A percentile compares a stretch with the other conserved stretches of the same genome.
Conservation (phyloP, 2,888 invertebrate species). For the Agrypnus murinus region DNA sequence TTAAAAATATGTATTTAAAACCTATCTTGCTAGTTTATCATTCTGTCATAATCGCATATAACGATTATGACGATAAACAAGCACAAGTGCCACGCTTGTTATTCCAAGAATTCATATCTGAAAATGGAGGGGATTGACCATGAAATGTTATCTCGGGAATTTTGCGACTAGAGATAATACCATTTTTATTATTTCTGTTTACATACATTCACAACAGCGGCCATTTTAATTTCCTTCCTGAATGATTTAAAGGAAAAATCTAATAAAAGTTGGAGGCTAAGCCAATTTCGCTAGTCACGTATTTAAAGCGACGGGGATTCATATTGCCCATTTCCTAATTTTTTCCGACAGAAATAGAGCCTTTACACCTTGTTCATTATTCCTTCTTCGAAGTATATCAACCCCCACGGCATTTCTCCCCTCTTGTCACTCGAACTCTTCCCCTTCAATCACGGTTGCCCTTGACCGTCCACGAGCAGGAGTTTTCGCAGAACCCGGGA, state of each 20-base stretch:
- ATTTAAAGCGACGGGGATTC: neutral
- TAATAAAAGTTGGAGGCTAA: too few relatives aligned
- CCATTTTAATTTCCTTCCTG: slow-evolving; percentile 21
- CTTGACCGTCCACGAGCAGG: slow-evolving; percentile 54
- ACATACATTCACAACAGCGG: slow-evolving; percentile 5
- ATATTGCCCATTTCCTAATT: neutral
- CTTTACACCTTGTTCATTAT: slow-evolving; percentile 17
- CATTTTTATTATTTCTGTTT: neutral
- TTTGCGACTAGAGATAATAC: slow-evolving; percentile 46
- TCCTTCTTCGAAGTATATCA: slow-evolving; percentile 20
- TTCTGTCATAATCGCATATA: neutral
- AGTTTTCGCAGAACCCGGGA: slow-evolving; percentile 51
- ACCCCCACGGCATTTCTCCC: slow-evolving; percentile 18
- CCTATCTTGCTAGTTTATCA: too few relatives aligned
- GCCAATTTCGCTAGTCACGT: neutral
- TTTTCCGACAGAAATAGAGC: slow-evolving; percentile 6
- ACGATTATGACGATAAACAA: slow-evolving; percentile 23
- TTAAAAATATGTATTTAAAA: too few relatives aligned
- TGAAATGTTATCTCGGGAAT: slow-evolving; percentile 48
- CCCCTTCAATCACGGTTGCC: slow-evolving; percentile 44
- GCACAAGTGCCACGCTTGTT: slow-evolving; percentile 29
- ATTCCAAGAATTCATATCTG: slow-evolving; percentile 39
- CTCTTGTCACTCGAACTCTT: slow-evolving; percentile 35
- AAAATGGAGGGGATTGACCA: slow-evolving; percentile 39
- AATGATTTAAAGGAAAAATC: neutral